Base-by-base conservation (phyloP, 2,797 vertebrate genomes). In the Myotis pilosus region DNA sequence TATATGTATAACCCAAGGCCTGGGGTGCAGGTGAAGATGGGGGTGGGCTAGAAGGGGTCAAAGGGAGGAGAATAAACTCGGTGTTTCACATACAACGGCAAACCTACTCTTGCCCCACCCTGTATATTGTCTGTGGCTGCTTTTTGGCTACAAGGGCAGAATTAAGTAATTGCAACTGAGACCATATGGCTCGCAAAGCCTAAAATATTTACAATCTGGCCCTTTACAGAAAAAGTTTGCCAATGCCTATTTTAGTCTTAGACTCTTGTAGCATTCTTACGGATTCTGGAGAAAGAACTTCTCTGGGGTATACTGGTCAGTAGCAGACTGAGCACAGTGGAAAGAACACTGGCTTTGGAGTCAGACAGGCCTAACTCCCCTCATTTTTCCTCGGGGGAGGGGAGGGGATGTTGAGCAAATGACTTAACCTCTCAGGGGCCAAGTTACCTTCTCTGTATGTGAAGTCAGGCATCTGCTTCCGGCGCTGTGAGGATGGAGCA, bases 201-300 rank as follows among this genome's bases (percentile, higher is more conserved):
- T 68, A 62, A 75, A 94, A 68, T 87, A 83, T 62, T 82, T 79
- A 60, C 82, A 68, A 1, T 72, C 66, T 84, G 71, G 41, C 13
- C 68, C 47, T 95, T 71, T 79, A 41, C 22, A 75, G 90, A 83
- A 74, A 64, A 90, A 8, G 11, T 76, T 75, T 86, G n/a, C 82
- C 82, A 64, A 0, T 49, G 53, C 33, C 57, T 71, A 6, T 81
- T 60, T 76, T 75, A 38, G 51, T 74, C 64, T 28, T 19, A 57
- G 62, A 25, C 41, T 84, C 47, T 94, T 30, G 1, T 53, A 71
- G 41, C 74, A 66, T 91, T 89, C 79, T 89, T 89, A 30, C 16
- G 75, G 28, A 89, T 81, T 90, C 74, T 79, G 44, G 75, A 83
- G 71, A 60, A 86, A 64, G 78, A 85, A 83, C 79, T 91, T 88